Evolutionary conservation across 2,888 invertebrate species (phyloP).

Genomic region (Cryptocheilus praepositus): DNA sequence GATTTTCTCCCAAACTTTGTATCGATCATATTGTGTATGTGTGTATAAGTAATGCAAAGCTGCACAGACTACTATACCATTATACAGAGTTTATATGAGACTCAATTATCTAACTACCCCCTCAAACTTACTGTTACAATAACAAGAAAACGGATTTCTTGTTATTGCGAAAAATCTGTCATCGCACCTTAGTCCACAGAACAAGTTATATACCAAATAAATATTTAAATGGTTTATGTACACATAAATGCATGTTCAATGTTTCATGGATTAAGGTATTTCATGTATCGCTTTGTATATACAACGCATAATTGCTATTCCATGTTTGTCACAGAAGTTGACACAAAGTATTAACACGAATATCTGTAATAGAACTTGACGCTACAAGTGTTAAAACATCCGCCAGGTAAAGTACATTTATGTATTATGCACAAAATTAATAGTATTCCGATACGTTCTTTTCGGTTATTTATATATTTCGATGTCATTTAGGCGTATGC

Average conservation of each 20-base stretch:
- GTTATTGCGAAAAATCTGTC: slow-evolving; percentile 37
- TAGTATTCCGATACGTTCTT: not conserved
- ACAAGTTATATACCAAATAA: slow-evolving; percentile 9
- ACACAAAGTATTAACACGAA: not conserved
- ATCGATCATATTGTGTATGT: slow-evolving; percentile 20
- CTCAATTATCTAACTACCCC: slow-evolving; percentile 62
- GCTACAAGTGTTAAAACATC: not conserved
- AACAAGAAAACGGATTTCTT: slow-evolving; percentile 37
- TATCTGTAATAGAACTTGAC: not conserved
- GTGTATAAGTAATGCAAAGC: slow-evolving; percentile 65
- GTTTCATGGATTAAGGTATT: slow-evolving; percentile 43
- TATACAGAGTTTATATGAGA: slow-evolving; percentile 56
- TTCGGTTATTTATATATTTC: not conserved
- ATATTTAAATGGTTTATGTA: slow-evolving; percentile 28
- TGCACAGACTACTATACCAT: slow-evolving; percentile 62
- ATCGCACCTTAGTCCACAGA: slow-evolving; percentile 41
- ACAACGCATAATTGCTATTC: slow-evolving; percentile 31
- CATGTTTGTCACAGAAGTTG: not conserved
- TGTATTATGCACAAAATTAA: too few species aligned
- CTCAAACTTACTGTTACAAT: slow-evolving; percentile 41
- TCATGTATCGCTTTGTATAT: slow-evolving; percentile 47
- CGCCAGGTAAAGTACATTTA: too few species aligned
- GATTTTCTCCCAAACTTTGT: slow-evolving; percentile 16
- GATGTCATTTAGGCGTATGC: slow-evolving; percentile 1
- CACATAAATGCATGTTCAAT: slow-evolving; percentile 13